Conservation (phyloP, 2,113 vertebrate genomes). For the Vulpes lagopus region DNA sequence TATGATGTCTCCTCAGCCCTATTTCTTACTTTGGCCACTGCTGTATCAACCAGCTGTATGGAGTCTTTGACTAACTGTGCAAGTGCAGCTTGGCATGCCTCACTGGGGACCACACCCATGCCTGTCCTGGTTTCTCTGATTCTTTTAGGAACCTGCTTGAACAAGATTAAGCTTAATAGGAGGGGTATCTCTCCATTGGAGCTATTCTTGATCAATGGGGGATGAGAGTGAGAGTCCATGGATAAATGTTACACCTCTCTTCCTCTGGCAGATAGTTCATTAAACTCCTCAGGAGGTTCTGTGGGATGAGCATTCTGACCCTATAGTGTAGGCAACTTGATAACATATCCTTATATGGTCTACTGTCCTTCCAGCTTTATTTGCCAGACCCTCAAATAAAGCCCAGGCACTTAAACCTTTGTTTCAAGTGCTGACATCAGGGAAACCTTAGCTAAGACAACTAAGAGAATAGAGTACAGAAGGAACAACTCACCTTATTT, state of each 20-base stretch:
- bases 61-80: not conserved
- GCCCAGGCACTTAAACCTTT: not conserved
- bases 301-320: not conserved
- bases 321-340: not conserved
- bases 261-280: not conserved
- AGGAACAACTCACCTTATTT: not conserved
- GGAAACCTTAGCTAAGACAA: not conserved
- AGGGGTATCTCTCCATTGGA: too few relatives aligned
- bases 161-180: not conserved
- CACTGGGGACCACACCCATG: rapidly evolving
- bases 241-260: not conserved
- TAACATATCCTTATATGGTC: not conserved
- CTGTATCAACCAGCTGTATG: not conserved
- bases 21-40: not conserved
- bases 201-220: not conserved
- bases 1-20: not conserved
- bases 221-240: not conserved
- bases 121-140: not conserved
- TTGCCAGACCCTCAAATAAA: not conserved
- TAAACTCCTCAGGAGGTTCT: not conserved
- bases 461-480: not conserved
- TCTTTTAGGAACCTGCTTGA: not conserved
- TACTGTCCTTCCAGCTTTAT: not conserved
- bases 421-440: not conserved
- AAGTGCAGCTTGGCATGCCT: not conserved